Evolutionary conservation across 1,140 invertebrate species (phyloP).

Genomic region (Steinernema khuongi): DNA sequence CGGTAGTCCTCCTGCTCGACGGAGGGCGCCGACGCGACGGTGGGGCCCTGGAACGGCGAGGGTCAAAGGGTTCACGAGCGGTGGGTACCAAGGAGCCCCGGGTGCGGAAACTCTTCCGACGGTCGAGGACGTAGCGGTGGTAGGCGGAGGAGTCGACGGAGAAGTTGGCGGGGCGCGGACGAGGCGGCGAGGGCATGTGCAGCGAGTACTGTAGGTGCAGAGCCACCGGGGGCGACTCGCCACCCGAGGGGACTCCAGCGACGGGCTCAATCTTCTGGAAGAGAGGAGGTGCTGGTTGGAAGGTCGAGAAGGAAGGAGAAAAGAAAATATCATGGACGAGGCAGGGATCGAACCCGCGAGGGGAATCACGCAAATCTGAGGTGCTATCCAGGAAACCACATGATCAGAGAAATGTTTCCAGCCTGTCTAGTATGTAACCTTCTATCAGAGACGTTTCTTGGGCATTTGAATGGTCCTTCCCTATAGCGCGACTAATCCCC

Average conservation of each 20-base stretch:
- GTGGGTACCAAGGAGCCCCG: neutral
- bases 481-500: too few relatives aligned
- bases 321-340: too few relatives aligned
- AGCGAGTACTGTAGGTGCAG: neutral
- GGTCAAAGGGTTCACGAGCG: neutral
- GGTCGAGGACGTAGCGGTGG: neutral
- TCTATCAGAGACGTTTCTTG: too few relatives aligned
- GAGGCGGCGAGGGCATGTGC: neutral
- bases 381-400: too few relatives aligned
- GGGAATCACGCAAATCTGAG: too few relatives aligned
- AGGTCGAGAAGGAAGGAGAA: too few relatives aligned
- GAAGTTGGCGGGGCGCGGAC: neutral
- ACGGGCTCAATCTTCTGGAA: neutral
- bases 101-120: neutral
- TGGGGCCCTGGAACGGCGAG: constrained; percentile 44
- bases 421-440: too few relatives aligned
- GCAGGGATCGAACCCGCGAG: too few relatives aligned
- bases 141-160: constrained; percentile 11
- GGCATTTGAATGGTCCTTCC: too few relatives aligned
- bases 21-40: constrained; percentile 54
- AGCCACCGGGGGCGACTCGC: neutral
- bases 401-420: too few relatives aligned
- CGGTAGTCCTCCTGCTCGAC: constrained; percentile 59
- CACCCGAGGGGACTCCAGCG: neutral
- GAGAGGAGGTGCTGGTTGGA: too few relatives aligned